phyloP scores from a whole-genome alignment of 2,888 invertebrate genomes.

The Rhimphoctona megacephalus region DNA sequence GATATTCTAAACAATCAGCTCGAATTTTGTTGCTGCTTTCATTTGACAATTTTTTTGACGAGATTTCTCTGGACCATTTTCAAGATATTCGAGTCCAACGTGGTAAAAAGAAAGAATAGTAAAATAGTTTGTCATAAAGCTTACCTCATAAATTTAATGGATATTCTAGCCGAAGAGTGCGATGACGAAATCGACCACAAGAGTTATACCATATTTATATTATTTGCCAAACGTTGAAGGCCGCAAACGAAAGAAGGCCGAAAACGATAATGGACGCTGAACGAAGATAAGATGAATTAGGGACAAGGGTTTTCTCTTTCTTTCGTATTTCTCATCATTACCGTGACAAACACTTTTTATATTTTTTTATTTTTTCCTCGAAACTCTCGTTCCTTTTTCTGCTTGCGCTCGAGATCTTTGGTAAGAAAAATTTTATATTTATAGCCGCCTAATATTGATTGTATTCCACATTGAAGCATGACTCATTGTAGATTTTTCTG shows the following conservation, averaged over 20 bases:
- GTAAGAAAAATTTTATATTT: not conserved
- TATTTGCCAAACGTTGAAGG: constrained; percentile 15
- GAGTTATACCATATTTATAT: constrained; percentile 17
- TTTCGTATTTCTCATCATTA: not conserved
- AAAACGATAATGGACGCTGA: constrained; percentile 29
- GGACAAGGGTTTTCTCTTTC: not conserved
- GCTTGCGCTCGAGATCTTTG: not conserved
- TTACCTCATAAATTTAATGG: constrained; percentile 15
- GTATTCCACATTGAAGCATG: not conserved
- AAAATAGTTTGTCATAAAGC: constrained; percentile 22
- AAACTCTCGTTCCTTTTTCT: not conserved
- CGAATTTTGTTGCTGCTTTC: not conserved
- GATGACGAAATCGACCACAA: not conserved
- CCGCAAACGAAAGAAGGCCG: not conserved
- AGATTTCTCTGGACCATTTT: not conserved
- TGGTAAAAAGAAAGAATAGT: not conserved
- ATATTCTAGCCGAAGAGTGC: not conserved
- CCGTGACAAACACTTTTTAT: not conserved
- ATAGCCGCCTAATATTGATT: constrained; percentile 13
- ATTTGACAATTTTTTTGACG: not conserved
- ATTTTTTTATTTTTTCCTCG: not conserved
- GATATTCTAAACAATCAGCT: too few relatives aligned
- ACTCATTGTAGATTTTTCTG: constrained; percentile 12
- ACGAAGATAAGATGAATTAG: constrained; percentile 32
- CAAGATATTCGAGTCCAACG: not conserved